Base-by-base conservation (phyloP, 2,888 invertebrate genomes). In the Diplazon laetatorius region DNA sequence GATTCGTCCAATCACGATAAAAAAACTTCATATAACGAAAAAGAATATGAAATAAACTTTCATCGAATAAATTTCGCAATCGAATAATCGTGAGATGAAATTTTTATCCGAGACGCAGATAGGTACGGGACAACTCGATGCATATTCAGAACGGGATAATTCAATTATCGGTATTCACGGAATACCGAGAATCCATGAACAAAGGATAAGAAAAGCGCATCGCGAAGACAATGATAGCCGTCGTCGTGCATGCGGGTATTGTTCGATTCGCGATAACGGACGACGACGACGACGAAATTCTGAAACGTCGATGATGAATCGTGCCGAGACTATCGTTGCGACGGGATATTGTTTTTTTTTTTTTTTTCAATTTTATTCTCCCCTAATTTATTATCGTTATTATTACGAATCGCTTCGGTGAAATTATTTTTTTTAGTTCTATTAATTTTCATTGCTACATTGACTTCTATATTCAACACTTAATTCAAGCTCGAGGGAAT, bases 101-200 rank as follows among this genome's bases (percentile, higher is more conserved):
- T 30, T 6, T 62, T 60, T 60, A 55, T 5, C 12, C 14, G 42
- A 42, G 42, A 55, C 14, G n/a, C 74, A 74, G 57, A 62, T 74
- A n/a, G n/a, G n/a, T n/a, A n/a, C n/a, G 30, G 30, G 30, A 30
- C 2, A 30, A 59, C 66, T 77, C 72, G 70, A 68, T 30, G 30
- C 30, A 30, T 77, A 78, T 78, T 66, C 74, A 74, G 78, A 78
- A 74, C 70, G 37, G 69, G 74, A 50, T 62, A 74, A 77, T 74
- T 73, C 63, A 55, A 9, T 44, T 18, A 79, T 79, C 72, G 62
- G 75, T 79, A 79, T 79, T 79, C 78, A 76, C 57, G 62, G 72
- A 79, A 63, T 62, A 62, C 42, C 35, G 14, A 42, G 52, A 66
- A 55, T 60, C 42, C 22, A 16, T 48, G 60, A 78, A 75, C 66